Percentiles rank a stretch among this genome's conserved stretches.
These are phyloP conservation scores for Limosa lapponica DNA, from an alignment of 2,797 vertebrate genomes.

Conservation along the genomic window DNA sequence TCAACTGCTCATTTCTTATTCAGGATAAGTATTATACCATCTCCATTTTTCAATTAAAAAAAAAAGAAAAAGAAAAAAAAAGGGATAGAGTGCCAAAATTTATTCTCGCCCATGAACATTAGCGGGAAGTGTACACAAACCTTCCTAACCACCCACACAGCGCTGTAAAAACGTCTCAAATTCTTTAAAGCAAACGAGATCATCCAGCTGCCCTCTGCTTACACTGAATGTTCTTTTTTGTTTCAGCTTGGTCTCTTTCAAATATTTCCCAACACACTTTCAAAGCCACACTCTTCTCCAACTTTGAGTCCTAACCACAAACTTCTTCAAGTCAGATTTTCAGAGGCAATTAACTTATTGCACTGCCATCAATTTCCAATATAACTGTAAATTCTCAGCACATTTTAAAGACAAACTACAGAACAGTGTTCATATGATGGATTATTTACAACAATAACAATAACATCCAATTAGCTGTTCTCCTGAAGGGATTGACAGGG, in stretches of 20 bases:
- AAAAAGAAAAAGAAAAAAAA: background rate
- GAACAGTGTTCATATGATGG: background rate
- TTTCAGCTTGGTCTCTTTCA: background rate
- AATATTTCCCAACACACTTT: background rate
- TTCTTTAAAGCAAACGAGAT: slow-evolving; percentile 27
- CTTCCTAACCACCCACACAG: background rate
- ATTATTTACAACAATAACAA: background rate
- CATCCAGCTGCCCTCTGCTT: slow-evolving; percentile 52
- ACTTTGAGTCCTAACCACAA: background rate
- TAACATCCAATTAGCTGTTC: background rate
- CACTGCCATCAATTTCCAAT: background rate
- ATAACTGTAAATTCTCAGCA: background rate
- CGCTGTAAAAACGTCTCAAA: slow-evolving; percentile 5
- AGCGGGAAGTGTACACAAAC: background rate
- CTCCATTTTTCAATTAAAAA: background rate
- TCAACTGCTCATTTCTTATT: background rate
- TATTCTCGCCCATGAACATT: background rate
- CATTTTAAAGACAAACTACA: background rate
- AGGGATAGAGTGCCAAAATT: background rate
- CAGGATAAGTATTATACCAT: background rate
- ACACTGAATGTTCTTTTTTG: background rate
- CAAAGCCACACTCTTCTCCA: background rate
- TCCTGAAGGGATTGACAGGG: background rate
- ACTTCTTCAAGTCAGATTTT: background rate
- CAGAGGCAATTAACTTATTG: background rate